Evolutionary conservation across 1,140 invertebrate species (phyloP), one percentile per base, ranked within the genome.

Genomic region (Battus philenor): DNA sequence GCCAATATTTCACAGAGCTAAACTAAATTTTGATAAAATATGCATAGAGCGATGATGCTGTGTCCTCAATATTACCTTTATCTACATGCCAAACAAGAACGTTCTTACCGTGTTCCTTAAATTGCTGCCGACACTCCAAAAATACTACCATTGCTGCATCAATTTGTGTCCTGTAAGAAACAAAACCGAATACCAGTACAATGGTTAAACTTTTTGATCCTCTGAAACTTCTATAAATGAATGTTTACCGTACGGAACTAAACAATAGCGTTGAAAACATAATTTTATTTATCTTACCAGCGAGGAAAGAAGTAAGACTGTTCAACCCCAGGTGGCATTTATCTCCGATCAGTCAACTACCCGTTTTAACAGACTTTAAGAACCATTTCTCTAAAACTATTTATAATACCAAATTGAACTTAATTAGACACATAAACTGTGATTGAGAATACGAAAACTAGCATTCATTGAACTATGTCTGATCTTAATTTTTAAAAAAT

Each of bases 1-100:
- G 98, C 98, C 98, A 99, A 68, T 99, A 96, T 69, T 99, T 98
- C 86, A 99, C 97, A 0, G 96, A 98, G 87, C 99, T 99, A 66
- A 99, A 96, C 85, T 98, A 96, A 58, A 98, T 98, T 87, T 97
- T 97, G 4, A 98, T 93, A 0, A 96, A 97, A 79, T 96, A 98
- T 5, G 92, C 92, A 67, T 93, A 93, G 2, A 79, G 77, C 16
- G 91, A 91, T 0, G 91, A 93, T 0, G 92, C 91, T 4, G 92
- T 91, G 74, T 98, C 95, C 78, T 96, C 94, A 34, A 98, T 97
- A 87, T 95, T 96, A 2, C 96, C 96, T 70, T 94, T 94, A 62
- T 97, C 94, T 89, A 61, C 97, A 97, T 7, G 96, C 97, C 44
- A 99, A 85, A 76, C 92, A 92, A 80, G 98, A 98, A 32, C 92